These are phyloP conservation scores for Onychostruthus taczanowskii DNA, from an alignment of 2,113 vertebrate species.

Conservation along the genomic window DNA sequence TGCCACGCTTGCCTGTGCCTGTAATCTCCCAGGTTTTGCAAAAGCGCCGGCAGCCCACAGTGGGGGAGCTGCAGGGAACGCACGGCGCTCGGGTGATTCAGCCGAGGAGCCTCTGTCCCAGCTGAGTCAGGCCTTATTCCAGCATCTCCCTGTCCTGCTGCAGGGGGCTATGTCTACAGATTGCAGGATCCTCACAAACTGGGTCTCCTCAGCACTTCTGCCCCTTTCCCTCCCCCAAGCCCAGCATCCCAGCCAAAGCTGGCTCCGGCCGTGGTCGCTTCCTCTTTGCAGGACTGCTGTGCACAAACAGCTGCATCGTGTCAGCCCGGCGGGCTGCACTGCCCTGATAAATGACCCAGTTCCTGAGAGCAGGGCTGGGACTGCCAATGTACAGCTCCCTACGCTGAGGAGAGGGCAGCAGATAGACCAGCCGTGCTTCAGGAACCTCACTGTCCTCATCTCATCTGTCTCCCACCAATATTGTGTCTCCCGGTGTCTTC, in stretches of 20 bases:
- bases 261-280: neutral
- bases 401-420: neutral
- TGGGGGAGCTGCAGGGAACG: neutral
- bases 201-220: neutral
- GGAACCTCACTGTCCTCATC: neutral
- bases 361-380: rapidly evolving
- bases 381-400: neutral
- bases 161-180: neutral
- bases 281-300: neutral
- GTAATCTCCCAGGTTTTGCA: neutral
- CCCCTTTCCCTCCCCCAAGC: neutral
- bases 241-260: neutral
- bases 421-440: neutral
- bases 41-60: neutral
- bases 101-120: neutral
- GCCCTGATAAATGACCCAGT: neutral
- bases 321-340: neutral
- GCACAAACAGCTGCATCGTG: neutral
- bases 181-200: neutral
- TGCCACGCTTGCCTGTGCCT: neutral
- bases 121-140: neutral
- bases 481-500: rapidly evolving
- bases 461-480: neutral
- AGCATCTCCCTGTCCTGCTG: neutral
- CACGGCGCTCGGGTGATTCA: neutral